A percentile compares a stretch with the other conserved stretches of the same genome.
These are phyloP conservation scores for Hydrotaea diabolus DNA, from an alignment of 2,888 invertebrate genomes.

Conservation along the genomic window DNA sequence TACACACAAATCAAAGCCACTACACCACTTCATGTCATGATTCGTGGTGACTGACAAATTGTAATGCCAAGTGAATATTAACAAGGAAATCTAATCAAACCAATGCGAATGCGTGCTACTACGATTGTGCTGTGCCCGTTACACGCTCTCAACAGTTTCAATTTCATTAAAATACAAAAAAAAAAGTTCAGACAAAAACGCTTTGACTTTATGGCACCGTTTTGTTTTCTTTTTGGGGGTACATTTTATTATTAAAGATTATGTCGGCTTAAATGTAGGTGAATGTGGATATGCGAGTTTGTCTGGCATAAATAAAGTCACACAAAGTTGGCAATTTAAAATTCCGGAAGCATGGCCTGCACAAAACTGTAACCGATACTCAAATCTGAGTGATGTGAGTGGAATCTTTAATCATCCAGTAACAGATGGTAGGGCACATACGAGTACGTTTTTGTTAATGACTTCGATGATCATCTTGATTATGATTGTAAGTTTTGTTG, in stretches of 20 bases:
- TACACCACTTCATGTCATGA: neutral
- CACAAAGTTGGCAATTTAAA: constrained; percentile 3
- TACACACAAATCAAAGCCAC: neutral
- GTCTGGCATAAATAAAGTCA: neutral
- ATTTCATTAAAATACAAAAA: constrained; percentile 33
- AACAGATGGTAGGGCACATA: neutral
- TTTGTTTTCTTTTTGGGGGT: neutral
- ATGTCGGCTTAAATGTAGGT: neutral
- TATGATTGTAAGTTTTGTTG: neutral
- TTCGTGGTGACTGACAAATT: constrained; percentile 13
- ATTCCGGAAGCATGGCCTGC: constrained; percentile 1
- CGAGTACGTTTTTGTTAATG: too few relatives aligned
- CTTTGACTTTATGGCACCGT: too few relatives aligned
- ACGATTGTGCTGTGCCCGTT: constrained; percentile 37
- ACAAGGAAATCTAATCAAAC: constrained; percentile 34
- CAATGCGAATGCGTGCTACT: neutral
- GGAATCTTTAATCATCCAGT: neutral
- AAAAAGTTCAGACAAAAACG: neutral
- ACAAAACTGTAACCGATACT: neutral
- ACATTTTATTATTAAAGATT: neutral
- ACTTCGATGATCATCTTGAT: neutral
- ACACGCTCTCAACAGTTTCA: constrained; percentile 24
- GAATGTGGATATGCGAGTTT: too few relatives aligned
- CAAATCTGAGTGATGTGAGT: neutral
- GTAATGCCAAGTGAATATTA: constrained; percentile 41